These are phyloP conservation scores for Enteromius argenteus DNA, from an alignment of 2,797 vertebrate species.

Conservation along the genomic window DNA sequence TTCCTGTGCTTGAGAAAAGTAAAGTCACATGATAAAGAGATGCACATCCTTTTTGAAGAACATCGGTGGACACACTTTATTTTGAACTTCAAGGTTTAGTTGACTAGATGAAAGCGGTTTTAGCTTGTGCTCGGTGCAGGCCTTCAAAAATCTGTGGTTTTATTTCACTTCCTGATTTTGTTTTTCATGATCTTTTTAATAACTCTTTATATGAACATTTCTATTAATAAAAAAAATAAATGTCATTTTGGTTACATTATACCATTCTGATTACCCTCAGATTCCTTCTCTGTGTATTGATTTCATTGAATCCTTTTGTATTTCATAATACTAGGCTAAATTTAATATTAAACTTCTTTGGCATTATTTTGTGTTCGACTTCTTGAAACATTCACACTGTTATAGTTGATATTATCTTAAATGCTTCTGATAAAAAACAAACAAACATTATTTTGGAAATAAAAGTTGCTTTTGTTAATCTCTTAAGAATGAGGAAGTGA, in stretches of 20 bases:
- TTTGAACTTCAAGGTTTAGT: constrained; percentile 12
- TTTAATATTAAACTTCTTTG: constrained; percentile 71
- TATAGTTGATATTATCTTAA: no score
- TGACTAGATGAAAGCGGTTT: constrained; percentile 61
- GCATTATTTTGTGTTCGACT: neutral
- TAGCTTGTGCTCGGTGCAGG: constrained; percentile 76
- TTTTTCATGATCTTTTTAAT: constrained; percentile 52
- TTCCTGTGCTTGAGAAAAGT: neutral
- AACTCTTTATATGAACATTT: constrained; percentile 53
- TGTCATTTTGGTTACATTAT: constrained; percentile 59
- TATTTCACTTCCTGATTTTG: constrained; percentile 33
- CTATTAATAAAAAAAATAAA: constrained; percentile 60
- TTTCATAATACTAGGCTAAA: constrained; percentile 23
- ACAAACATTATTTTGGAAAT: neutral
- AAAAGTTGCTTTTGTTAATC: neutral
- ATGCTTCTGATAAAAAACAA: neutral
- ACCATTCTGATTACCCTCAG: constrained; percentile 47
- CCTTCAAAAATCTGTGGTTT: constrained; percentile 59
- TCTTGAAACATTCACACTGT: neutral
- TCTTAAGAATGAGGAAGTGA: neutral
- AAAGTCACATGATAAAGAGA: neutral
- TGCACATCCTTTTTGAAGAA: constrained; percentile 25
- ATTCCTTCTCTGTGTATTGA: constrained; percentile 56
- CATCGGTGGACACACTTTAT: constrained; percentile 20
- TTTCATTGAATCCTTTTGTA: constrained; percentile 54